A percentile compares a stretch with the other conserved stretches of the same genome.
Evolutionary conservation across 2,797 vertebrate genomes (phyloP).

Genomic region (Sciurus vulgaris): DNA sequence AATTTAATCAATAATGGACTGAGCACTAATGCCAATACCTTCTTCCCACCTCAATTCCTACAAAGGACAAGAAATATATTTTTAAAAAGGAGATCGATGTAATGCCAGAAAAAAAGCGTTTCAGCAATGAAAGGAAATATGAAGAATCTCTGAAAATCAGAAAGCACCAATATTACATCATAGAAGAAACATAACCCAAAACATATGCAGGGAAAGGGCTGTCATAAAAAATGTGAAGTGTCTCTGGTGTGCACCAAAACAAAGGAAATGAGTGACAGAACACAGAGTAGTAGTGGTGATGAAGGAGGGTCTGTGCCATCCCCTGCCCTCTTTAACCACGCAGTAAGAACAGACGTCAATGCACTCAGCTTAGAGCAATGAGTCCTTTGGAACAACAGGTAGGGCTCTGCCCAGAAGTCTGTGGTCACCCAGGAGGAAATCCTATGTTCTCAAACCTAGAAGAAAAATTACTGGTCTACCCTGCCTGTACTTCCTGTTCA

Average conservation of each 20-base stretch:
- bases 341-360: neutral
- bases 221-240: neutral
- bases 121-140: neutral
- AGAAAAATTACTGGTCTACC: neutral
- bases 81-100: constrained; percentile 15
- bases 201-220: neutral
- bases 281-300: neutral
- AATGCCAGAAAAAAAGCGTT: neutral
- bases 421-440: neutral
- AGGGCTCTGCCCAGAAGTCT: neutral
- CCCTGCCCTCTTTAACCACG: neutral
- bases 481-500: neutral
- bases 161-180: neutral
- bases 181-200: neutral
- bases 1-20: neutral
- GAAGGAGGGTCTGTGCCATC: neutral
- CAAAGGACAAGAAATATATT: neutral
- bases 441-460: neutral
- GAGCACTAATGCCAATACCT: neutral
- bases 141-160: neutral
- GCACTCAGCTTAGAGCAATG: neutral
- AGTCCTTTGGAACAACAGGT: neutral
- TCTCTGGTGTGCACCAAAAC: neutral
- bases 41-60: constrained; percentile 7
- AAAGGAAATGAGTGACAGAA: neutral